Evolutionary conservation across 2,888 invertebrate genomes (phyloP).

Genomic region (Alloscopus bannaensis): DNA sequence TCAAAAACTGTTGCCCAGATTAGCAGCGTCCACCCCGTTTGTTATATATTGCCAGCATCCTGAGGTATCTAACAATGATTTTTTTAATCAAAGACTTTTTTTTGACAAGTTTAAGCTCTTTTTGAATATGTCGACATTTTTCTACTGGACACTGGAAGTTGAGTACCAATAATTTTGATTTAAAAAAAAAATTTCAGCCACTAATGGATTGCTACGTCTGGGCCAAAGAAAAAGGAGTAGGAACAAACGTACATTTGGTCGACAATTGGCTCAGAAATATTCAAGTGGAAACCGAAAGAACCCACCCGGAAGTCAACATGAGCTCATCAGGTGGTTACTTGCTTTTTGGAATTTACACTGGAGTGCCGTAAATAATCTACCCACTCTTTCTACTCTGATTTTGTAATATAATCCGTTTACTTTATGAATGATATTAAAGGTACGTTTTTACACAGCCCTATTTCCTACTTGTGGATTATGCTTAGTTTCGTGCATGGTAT

Average conservation of each 20-base stretch:
- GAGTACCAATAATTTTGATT: too few species aligned
- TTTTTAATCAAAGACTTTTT: too few species aligned
- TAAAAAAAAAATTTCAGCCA: too few species aligned
- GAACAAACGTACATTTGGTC: constrained; percentile 86
- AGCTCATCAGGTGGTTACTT: constrained; percentile 92
- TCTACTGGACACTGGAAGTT: too few species aligned
- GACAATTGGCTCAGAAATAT: constrained; percentile 93
- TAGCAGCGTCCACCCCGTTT: constrained; percentile 88
- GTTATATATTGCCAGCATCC: constrained; percentile 88
- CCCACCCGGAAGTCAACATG: constrained; percentile 96
- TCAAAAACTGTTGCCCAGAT: constrained; percentile 83
- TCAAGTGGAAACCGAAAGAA: constrained; percentile 92
- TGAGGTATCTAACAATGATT: constrained; percentile 80
- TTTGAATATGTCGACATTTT: too few species aligned
- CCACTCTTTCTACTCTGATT: too few species aligned
- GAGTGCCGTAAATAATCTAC: neutral
- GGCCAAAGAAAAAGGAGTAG: constrained; percentile 83
- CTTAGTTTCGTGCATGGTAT: too few species aligned
- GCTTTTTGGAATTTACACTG: constrained; percentile 80
- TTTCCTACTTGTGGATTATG: too few species aligned
- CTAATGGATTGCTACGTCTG: constrained; percentile 88
- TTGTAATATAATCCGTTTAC: too few species aligned
- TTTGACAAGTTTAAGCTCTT: too few species aligned
- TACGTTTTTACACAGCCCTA: too few species aligned
- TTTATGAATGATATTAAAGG: too few species aligned